Evolutionary conservation across 2,797 vertebrate genomes (phyloP).

Genomic region (Amazona ochrocephala): DNA sequence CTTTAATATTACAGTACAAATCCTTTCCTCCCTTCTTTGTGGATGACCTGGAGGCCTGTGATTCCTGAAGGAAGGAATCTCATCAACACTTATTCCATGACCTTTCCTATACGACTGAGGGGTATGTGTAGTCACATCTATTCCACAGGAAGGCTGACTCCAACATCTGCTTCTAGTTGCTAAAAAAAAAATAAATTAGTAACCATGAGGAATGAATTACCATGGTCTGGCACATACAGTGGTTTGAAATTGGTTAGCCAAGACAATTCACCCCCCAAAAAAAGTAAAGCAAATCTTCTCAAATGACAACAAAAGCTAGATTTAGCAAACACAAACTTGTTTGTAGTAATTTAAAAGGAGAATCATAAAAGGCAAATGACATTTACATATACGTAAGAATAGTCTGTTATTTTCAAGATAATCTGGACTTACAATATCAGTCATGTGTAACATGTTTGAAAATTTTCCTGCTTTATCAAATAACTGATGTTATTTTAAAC

Average conservation of each 20-base stretch:
- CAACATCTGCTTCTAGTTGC: neutral
- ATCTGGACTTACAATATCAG: neutral
- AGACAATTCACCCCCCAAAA: no score
- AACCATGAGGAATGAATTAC: neutral
- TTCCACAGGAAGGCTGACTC: neutral
- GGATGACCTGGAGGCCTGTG: neutral
- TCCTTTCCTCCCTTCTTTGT: neutral
- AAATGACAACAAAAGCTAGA: neutral
- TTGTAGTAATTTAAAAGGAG: neutral
- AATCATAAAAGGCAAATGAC: neutral
- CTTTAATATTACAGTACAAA: neutral
- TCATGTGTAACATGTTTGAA: neutral
- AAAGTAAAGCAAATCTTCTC: neutral
- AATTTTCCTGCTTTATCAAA: neutral
- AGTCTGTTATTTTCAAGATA: neutral
- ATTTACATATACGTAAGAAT: neutral
- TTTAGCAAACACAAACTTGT: neutral
- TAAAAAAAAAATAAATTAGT: neutral
- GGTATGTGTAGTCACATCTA: neutral
- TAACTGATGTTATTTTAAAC: neutral
- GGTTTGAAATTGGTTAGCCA: neutral
- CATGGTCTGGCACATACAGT: accelerated
- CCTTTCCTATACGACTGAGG: neutral
- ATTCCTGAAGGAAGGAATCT: neutral
- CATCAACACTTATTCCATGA: neutral